Evolutionary conservation across 2,888 invertebrate species (phyloP).

Genomic region (Nematopogon swammerdamellus): DNA sequence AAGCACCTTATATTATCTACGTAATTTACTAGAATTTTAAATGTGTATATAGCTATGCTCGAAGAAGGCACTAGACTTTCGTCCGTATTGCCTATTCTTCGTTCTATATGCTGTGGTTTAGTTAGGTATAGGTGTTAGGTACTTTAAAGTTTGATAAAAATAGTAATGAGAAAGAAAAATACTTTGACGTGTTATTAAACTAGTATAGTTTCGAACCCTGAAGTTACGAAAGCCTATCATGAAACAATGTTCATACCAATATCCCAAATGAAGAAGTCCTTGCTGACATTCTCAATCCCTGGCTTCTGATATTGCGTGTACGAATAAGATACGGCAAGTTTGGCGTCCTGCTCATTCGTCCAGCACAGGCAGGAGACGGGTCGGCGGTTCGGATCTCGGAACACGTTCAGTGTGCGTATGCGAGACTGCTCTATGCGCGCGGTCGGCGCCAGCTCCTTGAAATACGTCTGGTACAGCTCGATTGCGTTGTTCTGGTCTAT

Average conservation of each 20-base stretch:
- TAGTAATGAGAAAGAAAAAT: too few species aligned
- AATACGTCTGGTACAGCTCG: constrained; percentile 77
- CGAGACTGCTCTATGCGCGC: constrained; percentile 54
- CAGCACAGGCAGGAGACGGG: constrained; percentile 63
- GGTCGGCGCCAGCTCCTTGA: constrained; percentile 47
- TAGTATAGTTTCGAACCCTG: too few species aligned
- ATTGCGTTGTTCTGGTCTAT: constrained; percentile 77
- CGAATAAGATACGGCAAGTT: constrained; percentile 64
- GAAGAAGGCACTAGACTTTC: too few species aligned
- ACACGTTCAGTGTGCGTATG: constrained; percentile 63
- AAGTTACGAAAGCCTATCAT: too few species aligned
- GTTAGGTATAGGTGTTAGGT: too few species aligned
- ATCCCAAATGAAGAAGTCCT: constrained; percentile 69
- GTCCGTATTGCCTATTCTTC: too few species aligned
- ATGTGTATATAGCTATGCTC: too few species aligned
- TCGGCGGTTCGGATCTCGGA: constrained; percentile 55
- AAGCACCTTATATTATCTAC: too few species aligned
- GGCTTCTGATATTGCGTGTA: constrained; percentile 19
- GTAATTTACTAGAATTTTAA: too few species aligned
- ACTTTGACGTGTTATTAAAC: too few species aligned
- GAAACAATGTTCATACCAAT: constrained; percentile 33
- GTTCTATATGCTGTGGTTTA: too few species aligned
- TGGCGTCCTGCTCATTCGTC: constrained; percentile 64
- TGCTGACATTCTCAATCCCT: constrained; percentile 27
- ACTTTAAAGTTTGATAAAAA: too few species aligned